phyloP scores from a whole-genome alignment of 37 sponge, comb jelly and placozoan species.

The Aphrocallistes beatrix region DNA sequence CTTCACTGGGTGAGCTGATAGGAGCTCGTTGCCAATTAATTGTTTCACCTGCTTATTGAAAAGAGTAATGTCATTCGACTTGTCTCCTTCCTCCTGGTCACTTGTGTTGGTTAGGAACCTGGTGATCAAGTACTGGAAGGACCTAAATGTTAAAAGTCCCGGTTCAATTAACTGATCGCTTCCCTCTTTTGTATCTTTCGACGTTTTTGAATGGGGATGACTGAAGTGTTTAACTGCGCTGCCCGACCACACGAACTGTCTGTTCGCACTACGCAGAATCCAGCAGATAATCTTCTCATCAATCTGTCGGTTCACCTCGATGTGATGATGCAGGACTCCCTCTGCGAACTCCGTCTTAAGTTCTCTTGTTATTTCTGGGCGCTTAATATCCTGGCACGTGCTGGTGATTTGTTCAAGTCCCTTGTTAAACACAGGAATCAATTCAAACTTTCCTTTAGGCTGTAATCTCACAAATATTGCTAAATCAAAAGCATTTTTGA shows the following conservation, averaged over 20 bases:
- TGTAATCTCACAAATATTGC: background rate
- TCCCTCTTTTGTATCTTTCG: background rate
- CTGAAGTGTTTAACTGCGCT: background rate
- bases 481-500: background rate
- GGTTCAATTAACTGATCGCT: background rate
- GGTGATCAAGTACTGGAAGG: background rate
- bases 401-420: background rate
- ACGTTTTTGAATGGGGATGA: background rate
- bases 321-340: slow-evolving; percentile 2
- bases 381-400: background rate
- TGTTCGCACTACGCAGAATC: background rate
- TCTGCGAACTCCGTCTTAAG: background rate
- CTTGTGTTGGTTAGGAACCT: background rate
- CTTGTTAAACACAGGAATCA: background rate
- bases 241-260: background rate
- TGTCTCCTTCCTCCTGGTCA: background rate
- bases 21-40: background rate
- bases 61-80: background rate
- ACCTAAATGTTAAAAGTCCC: background rate
- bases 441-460: background rate
- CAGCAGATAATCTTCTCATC: background rate
- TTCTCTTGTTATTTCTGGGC: background rate
- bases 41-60: background rate
- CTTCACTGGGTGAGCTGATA: background rate
- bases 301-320: background rate